Percentiles rank a stretch among this genome's conserved stretches.
phyloP scores from a whole-genome alignment of 2,113 vertebrate genomes.

The Chloebia gouldiae region DNA sequence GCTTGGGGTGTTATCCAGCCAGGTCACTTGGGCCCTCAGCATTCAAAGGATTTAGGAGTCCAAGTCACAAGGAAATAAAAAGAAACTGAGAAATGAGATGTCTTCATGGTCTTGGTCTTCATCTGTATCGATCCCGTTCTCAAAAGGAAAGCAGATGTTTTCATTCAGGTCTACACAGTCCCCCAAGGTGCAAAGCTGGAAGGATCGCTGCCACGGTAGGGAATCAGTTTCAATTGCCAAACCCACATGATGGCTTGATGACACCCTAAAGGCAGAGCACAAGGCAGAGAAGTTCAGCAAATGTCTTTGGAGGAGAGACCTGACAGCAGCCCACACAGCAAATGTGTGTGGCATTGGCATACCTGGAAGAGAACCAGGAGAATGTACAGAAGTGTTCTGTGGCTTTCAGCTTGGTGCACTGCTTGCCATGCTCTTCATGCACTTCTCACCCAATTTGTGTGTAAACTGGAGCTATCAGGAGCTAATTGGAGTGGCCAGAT shows the following conservation, averaged over 20 bases:
- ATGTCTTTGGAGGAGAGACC: not conserved
- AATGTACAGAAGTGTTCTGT: not conserved
- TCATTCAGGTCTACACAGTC: not conserved
- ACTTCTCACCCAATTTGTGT: not conserved
- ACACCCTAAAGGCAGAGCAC: not conserved
- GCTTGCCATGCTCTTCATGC: not conserved
- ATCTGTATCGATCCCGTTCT: not conserved
- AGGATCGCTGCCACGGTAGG: not conserved
- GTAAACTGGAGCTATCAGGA: not conserved
- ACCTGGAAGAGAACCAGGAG: not conserved
- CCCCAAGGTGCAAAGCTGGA: not conserved
- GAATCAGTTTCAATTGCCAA: not conserved
- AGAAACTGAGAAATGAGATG: not conserved
- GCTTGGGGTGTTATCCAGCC: not conserved
- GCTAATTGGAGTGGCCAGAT: not conserved
- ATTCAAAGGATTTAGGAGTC: constrained; percentile 1
- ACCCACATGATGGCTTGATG: not conserved
- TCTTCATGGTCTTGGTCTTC: not conserved
- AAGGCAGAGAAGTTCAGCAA: not conserved
- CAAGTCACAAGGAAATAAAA: not conserved
- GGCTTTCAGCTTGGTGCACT: not conserved
- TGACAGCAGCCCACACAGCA: not conserved
- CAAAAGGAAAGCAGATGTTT: not conserved
- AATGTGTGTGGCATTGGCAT: not conserved
- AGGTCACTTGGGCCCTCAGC: not conserved